These are phyloP conservation scores for Dryas iulia DNA, from an alignment of 1,140 invertebrate genomes.

Conservation along the genomic window DNA sequence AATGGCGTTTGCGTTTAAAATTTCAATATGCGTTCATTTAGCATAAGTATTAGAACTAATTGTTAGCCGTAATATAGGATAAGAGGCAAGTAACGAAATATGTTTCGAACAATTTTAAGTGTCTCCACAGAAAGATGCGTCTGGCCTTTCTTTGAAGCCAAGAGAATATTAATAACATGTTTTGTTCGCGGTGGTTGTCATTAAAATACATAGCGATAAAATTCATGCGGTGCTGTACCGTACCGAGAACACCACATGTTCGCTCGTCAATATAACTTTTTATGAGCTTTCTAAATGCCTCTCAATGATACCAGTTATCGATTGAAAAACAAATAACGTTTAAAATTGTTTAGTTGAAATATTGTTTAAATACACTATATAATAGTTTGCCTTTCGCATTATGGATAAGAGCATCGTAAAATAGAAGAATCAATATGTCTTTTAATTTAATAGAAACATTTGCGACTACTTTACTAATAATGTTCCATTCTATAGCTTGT, in stretches of 20 bases:
- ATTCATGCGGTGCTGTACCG: conserved; percentile 21
- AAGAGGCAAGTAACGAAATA: conserved; percentile 1
- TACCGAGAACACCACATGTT: conserved; percentile 25
- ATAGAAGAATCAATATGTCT: not conserved
- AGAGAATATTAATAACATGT: conserved; percentile 19
- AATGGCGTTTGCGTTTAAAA: no score
- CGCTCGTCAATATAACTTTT: conserved; percentile 22
- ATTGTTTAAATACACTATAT: not conserved
- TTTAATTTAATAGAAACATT: not conserved
- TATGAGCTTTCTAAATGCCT: conserved; percentile 21
- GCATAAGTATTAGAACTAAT: no score
- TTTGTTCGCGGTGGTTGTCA: conserved; percentile 11
- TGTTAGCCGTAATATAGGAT: no score
- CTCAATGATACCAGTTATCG: conserved; percentile 16
- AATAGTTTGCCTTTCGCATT: not conserved
- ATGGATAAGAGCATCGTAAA: not conserved
- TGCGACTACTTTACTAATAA: not conserved
- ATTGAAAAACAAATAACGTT: conserved; percentile 4
- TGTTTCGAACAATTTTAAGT: not conserved
- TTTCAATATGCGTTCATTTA: no score
- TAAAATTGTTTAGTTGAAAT: not conserved
- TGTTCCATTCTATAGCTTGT: not conserved
- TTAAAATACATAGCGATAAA: conserved; percentile 16
- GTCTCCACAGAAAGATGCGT: not conserved
- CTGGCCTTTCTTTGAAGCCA: conserved; percentile 5